Evolutionary conservation across 2,888 invertebrate species (phyloP).

Genomic region (Drosophila leonis): DNA sequence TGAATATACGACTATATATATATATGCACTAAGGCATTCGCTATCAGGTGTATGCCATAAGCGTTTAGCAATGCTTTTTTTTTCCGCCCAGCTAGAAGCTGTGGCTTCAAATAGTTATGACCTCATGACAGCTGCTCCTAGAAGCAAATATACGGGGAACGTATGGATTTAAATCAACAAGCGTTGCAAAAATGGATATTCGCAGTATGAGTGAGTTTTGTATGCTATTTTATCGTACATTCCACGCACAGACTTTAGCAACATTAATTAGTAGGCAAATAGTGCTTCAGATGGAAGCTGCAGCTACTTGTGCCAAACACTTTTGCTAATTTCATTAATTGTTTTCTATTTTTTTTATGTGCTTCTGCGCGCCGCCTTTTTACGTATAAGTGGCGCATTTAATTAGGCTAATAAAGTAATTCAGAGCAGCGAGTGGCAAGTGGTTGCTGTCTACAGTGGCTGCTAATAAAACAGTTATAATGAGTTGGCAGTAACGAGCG

Average conservation of each 20-base stretch:
- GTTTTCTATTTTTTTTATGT: slow-evolving; percentile 41
- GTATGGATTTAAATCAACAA: not conserved
- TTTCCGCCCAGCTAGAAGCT: not conserved
- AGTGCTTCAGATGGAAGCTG: slow-evolving; percentile 1
- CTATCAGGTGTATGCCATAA: slow-evolving; percentile 52
- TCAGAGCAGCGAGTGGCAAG: slow-evolving; percentile 54
- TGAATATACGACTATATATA: too few relatives aligned
- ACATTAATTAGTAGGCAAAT: slow-evolving; percentile 22
- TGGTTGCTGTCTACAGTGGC: slow-evolving; percentile 33
- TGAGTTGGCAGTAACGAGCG: slow-evolving; percentile 58
- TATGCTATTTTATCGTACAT: not conserved
- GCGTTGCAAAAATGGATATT: not conserved
- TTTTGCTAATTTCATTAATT: slow-evolving; percentile 76
- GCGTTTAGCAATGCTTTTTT: slow-evolving; percentile 53
- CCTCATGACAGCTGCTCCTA: not conserved
- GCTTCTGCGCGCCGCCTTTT: slow-evolving; percentile 41
- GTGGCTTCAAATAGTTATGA: not conserved
- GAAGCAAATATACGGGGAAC: not conserved
- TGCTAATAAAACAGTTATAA: slow-evolving; percentile 79
- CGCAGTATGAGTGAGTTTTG: not conserved
- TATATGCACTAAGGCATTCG: slow-evolving; percentile 4
- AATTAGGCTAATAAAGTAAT: slow-evolving; percentile 81
- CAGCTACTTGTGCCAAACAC: slow-evolving; percentile 29
- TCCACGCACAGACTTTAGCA: not conserved
- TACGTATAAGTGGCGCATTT: slow-evolving; percentile 72